Conservation (phyloP, 2,113 vertebrate species). For the Elephas maximus region DNA sequence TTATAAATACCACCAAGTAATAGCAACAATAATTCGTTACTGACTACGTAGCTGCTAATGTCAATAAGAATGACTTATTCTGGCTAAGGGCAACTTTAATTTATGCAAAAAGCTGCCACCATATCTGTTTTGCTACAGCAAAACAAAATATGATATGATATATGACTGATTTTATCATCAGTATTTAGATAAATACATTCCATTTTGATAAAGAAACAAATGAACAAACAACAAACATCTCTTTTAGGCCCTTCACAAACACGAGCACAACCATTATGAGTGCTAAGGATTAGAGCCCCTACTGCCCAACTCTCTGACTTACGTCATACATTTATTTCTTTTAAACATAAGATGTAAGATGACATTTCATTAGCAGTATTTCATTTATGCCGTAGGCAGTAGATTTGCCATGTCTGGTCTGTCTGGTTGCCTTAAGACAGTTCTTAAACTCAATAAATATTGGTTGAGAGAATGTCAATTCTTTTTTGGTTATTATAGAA, state of each 20-base stretch:
- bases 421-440: conserved; percentile 3
- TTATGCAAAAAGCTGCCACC: conserved; percentile 72
- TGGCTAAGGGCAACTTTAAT: conserved; percentile 79
- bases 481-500: conserved; percentile 54
- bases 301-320: not conserved
- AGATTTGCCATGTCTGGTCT: conserved; percentile 33
- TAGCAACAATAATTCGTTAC: conserved; percentile 83
- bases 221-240: not conserved
- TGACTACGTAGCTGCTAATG: conserved; percentile 83
- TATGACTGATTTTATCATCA: conserved; percentile 63
- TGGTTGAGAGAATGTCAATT: conserved; percentile 31
- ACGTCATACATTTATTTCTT: conserved; percentile 44
- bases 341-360: conserved; percentile 32
- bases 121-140: conserved; percentile 67
- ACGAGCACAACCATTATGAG: not conserved
- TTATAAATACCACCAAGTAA: conserved; percentile 84
- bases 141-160: conserved; percentile 57
- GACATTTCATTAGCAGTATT: conserved; percentile 7
- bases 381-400: not conserved
- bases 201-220: not conserved
- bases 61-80: conserved; percentile 80
- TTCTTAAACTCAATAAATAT: conserved; percentile 22
- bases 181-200: conserved; percentile 51
- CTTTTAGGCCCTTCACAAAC: conserved; percentile 43
- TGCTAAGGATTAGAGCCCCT: not conserved